Conservation (phyloP, 23 tunicate genomes). For the Styela plicata region DNA sequence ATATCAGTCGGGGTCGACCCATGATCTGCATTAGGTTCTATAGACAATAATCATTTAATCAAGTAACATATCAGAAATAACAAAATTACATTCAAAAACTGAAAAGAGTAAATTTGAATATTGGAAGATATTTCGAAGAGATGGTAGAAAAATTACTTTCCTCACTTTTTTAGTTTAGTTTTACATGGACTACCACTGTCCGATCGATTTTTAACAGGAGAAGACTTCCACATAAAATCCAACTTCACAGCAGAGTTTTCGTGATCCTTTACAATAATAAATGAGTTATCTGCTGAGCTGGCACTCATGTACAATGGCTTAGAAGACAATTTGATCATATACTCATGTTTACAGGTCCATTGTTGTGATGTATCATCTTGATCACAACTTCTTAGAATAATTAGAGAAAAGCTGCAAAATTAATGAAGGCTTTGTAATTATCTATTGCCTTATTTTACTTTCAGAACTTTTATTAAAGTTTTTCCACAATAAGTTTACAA, state of each 20-base stretch:
- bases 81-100: too few relatives aligned
- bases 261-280: background rate
- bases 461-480: too few relatives aligned
- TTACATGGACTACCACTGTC: slow-evolving; percentile 7
- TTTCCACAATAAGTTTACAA: too few relatives aligned
- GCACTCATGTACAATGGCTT: slow-evolving; percentile 17
- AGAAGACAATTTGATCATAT: background rate
- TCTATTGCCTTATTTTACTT: too few relatives aligned
- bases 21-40: too few relatives aligned
- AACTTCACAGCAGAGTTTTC: background rate
- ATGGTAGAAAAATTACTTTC: too few relatives aligned
- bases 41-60: too few relatives aligned
- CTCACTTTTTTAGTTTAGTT: slow-evolving; percentile 13
- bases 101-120: too few relatives aligned
- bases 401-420: slow-evolving; percentile 18
- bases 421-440: too few relatives aligned
- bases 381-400: slow-evolving; percentile 4
- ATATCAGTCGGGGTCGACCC: too few relatives aligned
- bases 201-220: background rate
- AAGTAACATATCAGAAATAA: too few relatives aligned
- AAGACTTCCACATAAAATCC: slow-evolving; percentile 19
- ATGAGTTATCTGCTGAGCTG: background rate
- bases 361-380: slow-evolving; percentile 8
- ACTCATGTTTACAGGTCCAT: slow-evolving; percentile 28
- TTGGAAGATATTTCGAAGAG: too few relatives aligned